Evolutionary conservation across 2,888 invertebrate species (phyloP), one percentile per base, ranked within the genome.

Genomic region (Nomada ruficornis): DNA sequence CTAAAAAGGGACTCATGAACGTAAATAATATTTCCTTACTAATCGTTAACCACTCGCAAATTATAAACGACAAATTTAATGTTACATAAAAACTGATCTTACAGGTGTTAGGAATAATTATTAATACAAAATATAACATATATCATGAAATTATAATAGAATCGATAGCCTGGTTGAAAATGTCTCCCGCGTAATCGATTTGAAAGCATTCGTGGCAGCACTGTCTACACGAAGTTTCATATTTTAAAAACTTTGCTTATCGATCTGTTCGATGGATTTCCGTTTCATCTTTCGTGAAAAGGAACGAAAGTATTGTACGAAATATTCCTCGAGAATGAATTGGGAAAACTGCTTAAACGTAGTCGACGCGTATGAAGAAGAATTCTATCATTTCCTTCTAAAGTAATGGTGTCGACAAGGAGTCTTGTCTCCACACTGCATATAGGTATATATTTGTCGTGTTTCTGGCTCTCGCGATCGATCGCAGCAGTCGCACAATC

Each of bases 401-500:
- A 54, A 54, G 54, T 60, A 83, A 84, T 70, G 83, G 72, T 80
- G 76, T 83, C 72, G 79, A 68, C 79, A 67, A 73, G 62, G 62
- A 71, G 80, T 70, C 83, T 73, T 70, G 81, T 77, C 73, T 77
- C 67, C 63, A 71, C 60, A 23, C 60, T 59, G 59, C 80, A 80
- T 83, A 80, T 84, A 84, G 77, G 65, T 84, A 15, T 47, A 83
- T 80, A 83, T 68, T 60, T 57, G 57, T 72, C 54, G 77, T 77
- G 84, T 84, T 84, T 81, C 84, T 78, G 73, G 71, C 78, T 80
- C 71, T 57, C 47, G 77, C 85, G 82, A 85, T 85, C 85, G 85
- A 85, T 85, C 82, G 82, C 70, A 80, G 71, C 77, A 85, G 85
- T 85, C 80, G 80, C 85, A 85, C 77, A 85, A 85, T 85, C 85